Evolutionary conservation across 2,113 vertebrate genomes (phyloP).

Genomic region (Aythya baeri): DNA sequence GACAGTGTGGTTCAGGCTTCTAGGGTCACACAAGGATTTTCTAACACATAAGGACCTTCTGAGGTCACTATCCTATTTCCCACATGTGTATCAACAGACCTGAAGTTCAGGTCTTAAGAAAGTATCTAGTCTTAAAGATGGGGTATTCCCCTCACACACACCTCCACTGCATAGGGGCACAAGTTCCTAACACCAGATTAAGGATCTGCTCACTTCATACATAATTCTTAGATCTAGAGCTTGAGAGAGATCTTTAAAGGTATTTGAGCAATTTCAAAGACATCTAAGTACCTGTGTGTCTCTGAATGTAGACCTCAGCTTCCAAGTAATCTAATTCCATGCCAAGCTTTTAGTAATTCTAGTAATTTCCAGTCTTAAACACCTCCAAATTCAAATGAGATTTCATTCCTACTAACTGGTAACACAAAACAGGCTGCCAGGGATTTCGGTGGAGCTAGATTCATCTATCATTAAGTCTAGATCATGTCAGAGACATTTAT

Average conservation of each 20-base stretch:
- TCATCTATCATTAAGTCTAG: neutral
- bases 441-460: neutral
- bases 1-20: neutral
- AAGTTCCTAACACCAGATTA: neutral
- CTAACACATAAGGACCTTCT: neutral
- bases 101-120: neutral
- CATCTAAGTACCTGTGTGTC: neutral
- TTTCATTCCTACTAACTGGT: neutral
- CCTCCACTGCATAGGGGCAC: neutral
- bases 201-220: neutral
- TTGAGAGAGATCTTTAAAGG: neutral
- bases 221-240: neutral
- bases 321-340: neutral
- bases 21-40: neutral
- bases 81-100: neutral
- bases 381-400: neutral
- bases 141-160: neutral
- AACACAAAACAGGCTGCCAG: neutral
- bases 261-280: neutral
- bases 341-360: too few species aligned
- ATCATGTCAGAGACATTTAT: neutral
- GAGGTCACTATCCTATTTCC: neutral
- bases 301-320: neutral
- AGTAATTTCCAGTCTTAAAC: too few species aligned
- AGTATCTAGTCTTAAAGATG: neutral